phyloP scores from a whole-genome alignment of 2,113 vertebrate species.

The Opisthocomus hoazin region DNA sequence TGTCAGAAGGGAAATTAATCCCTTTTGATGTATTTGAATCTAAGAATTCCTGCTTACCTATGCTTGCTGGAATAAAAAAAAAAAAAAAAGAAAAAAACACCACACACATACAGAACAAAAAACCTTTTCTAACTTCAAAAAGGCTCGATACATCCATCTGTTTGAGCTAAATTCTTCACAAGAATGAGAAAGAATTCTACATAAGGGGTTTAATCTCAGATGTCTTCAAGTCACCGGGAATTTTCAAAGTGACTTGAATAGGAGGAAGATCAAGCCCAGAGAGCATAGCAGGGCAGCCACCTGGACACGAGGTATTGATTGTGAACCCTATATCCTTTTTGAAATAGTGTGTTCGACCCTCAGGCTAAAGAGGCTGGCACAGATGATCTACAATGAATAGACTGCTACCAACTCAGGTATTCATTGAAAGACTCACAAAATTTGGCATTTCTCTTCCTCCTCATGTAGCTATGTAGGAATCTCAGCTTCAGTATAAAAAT shows the following conservation, averaged over 20 bases:
- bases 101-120: neutral
- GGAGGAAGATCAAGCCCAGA: neutral
- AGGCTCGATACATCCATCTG: neutral
- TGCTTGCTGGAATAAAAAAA: neutral
- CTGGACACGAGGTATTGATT: neutral
- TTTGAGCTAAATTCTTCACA: neutral
- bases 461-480: neutral
- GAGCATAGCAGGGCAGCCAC: neutral
- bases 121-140: neutral
- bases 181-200: neutral
- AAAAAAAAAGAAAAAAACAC: neutral
- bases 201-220: neutral
- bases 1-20: neutral
- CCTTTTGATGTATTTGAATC: neutral
- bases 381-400: neutral
- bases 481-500: neutral
- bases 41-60: neutral
- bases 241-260: neutral
- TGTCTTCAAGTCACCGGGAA: neutral
- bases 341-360: neutral
- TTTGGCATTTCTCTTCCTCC: neutral
- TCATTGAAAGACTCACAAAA: neutral
- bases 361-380: neutral
- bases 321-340: neutral
- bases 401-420: neutral